Conservation (phyloP, 2,797 vertebrate species). For the Aselliscus stoliczkanus region DNA sequence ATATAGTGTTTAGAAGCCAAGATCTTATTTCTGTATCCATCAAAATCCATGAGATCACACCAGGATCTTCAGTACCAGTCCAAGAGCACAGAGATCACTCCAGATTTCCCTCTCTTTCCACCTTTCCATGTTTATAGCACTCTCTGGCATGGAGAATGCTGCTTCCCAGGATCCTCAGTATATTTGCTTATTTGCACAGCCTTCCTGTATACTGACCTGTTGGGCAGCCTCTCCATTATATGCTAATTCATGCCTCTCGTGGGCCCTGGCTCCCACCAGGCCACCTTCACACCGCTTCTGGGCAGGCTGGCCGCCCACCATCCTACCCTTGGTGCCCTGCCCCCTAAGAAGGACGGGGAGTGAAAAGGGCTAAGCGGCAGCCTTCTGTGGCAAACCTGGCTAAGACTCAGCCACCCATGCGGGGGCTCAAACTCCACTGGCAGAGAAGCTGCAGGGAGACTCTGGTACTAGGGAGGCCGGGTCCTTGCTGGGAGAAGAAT, state of each 20-base stretch:
- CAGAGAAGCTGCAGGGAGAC: not conserved
- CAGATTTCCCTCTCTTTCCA: not conserved
- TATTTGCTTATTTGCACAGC: not conserved
- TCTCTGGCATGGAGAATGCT: not conserved
- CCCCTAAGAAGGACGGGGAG: not conserved
- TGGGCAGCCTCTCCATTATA: not conserved
- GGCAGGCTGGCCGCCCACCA: not conserved
- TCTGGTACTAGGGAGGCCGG: not conserved
- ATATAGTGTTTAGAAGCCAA: not conserved
- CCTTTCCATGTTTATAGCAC: not conserved
- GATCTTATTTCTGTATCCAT: not conserved
- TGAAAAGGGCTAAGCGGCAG: not conserved
- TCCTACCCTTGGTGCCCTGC: not conserved
- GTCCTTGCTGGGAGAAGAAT: not conserved
- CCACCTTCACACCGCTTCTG: not conserved
- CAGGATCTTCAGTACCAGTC: not conserved
- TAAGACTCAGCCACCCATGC: not conserved
- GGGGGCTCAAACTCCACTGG: not conserved
- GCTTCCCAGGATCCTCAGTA: not conserved
- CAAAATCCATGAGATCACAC: not conserved
- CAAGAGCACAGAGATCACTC: not conserved
- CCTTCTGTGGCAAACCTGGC: not conserved
- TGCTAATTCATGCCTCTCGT: not conserved
- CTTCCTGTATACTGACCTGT: not conserved
- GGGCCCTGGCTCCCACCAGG: not conserved